Evolutionary conservation across 2,888 invertebrate genomes (phyloP).

Genomic region (Phragmatobia fuliginosa): DNA sequence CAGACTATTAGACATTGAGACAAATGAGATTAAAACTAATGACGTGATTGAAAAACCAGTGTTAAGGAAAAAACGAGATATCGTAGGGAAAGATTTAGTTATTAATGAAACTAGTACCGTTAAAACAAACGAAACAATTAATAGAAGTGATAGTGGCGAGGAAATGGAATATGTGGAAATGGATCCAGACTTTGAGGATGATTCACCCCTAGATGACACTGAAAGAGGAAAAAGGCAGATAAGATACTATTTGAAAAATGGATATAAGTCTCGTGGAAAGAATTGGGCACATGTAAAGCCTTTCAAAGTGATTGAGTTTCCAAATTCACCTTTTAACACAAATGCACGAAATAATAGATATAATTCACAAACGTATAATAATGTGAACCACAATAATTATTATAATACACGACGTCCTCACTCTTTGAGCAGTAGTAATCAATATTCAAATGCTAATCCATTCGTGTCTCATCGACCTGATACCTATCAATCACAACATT

Average conservation of each 20-base stretch:
- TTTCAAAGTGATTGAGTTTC: conserved; percentile 65
- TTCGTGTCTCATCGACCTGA: conserved; percentile 66
- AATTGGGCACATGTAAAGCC: conserved; percentile 71
- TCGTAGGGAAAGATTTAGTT: conserved; percentile 48
- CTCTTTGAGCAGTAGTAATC: conserved; percentile 55
- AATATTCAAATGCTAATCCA: conserved; percentile 67
- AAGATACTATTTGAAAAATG: conserved; percentile 75
- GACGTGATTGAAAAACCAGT: conserved; percentile 62
- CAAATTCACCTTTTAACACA: conserved; percentile 65
- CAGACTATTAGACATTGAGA: conserved; percentile 77
- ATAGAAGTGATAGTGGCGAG: conserved; percentile 70
- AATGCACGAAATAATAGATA: conserved; percentile 66
- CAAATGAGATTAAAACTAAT: conserved; percentile 67
- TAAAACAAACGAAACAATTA: conserved; percentile 56
- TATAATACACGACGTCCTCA: conserved; percentile 61
- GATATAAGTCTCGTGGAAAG: conserved; percentile 67
- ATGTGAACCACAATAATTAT: conserved; percentile 56
- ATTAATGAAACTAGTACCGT: conserved; percentile 54
- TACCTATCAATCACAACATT: conserved; percentile 61
- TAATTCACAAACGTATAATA: conserved; percentile 56
- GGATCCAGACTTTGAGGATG: conserved; percentile 57
- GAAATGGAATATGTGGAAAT: conserved; percentile 74
- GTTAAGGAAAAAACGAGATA: conserved; percentile 72
- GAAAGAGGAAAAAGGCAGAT: conserved; percentile 83
- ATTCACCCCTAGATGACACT: conserved; percentile 62